phyloP scores from a whole-genome alignment of 2,113 vertebrate species.

The Podarcis cretensis region DNA sequence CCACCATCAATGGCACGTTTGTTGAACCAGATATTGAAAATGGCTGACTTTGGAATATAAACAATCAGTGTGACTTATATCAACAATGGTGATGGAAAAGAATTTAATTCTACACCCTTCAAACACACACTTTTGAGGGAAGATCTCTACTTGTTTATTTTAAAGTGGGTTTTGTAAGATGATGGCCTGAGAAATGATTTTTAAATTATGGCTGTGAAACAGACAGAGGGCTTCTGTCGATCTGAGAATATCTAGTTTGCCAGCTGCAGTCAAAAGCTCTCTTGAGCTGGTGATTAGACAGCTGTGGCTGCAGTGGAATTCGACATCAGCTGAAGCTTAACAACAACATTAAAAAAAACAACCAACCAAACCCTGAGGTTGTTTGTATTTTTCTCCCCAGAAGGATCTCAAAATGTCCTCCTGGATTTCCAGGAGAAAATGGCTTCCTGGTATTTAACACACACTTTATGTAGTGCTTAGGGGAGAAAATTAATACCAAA shows the following conservation, averaged over 20 bases:
- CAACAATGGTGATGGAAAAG: neutral
- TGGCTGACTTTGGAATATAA: neutral
- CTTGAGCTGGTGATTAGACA: slow-evolving; percentile 10
- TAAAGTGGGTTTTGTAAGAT: neutral
- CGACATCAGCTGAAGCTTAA: neutral
- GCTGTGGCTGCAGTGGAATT: neutral
- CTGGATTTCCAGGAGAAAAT: neutral
- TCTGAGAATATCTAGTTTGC: fast-evolving
- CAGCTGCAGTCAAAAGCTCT: neutral
- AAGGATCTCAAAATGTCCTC: slow-evolving; percentile 10
- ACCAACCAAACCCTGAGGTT: neutral
- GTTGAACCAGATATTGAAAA: neutral
- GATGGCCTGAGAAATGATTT: neutral
- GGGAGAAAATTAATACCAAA: neutral
- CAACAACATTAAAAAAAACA: neutral
- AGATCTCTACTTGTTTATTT: neutral
- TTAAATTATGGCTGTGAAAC: neutral
- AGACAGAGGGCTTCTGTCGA: neutral
- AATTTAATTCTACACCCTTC: neutral
- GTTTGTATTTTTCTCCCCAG: neutral
- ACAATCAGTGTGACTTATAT: neutral
- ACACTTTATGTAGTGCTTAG: neutral
- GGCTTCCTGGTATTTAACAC: neutral
- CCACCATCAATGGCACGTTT: neutral
- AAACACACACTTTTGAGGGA: neutral